Base-by-base conservation (phyloP, 2,888 invertebrate genomes). In the Byasa hedistus region DNA sequence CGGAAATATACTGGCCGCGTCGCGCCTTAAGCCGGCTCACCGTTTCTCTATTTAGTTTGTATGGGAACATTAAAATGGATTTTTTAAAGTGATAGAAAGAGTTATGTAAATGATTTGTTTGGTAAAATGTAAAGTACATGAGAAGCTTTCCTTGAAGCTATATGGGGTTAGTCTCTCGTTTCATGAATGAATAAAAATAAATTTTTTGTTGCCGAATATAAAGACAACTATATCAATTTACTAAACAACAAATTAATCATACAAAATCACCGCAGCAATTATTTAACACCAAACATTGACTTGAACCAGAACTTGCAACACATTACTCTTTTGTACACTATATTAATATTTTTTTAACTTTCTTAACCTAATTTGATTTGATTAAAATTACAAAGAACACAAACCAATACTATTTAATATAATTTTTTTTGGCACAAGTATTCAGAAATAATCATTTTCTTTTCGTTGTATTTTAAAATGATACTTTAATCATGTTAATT, bases 1-100 rank as follows among this genome's bases (percentile, higher is more conserved):
- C 91, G 91, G 91, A 91, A 91, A 91, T 91, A 91, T 91, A 91
- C 91, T 89, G 91, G 89, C 83, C 82, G 90, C 83, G 80, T 82
- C 84, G 85, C 88, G 91, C 84, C 87, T 87, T 84, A 83, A 84
- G 90, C 91, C 90, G 88, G 78, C 86, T 83, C 80, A 86, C 85
- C 76, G 81, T 85, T 90, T 86, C 75, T 77, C 80, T 79, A 91
- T 91, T 91, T 91, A 91, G 88, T 91, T 91, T 91, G 89, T 91
- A 91, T 91, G 91, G 86, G 82, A 83, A 90, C 84, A 82, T 87
- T 86, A 82, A 84, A 84, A 87, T 88, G 76, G 82, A 84, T 84
- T 90, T 91, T 91, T 89, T 84, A 76, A 85, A 80, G 79, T 78
- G 76, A 82, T 86, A 81, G 85, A 83, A 79, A 73, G 83, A 81